These are phyloP conservation scores for Athene noctua DNA, from an alignment of 2,113 vertebrate species.

Conservation along the genomic window DNA sequence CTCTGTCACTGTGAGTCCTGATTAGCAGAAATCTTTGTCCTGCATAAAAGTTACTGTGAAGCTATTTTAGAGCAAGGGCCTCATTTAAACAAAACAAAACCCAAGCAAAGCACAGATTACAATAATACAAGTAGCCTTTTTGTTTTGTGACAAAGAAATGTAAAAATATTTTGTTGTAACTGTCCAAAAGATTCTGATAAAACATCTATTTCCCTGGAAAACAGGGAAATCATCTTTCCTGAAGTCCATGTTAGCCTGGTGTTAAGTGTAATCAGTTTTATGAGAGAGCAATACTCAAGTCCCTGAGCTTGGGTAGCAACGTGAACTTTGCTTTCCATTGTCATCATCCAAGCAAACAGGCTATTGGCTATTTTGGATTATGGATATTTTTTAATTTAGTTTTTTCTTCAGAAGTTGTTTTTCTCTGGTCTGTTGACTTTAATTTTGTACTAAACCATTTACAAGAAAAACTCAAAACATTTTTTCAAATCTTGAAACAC, in stretches of 20 bases:
- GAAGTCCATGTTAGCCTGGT: neutral
- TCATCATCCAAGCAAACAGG: neutral
- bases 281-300: neutral
- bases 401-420: neutral
- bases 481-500: neutral
- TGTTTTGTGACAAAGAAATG: neutral
- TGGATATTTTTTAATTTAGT: neutral
- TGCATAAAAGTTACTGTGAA: neutral
- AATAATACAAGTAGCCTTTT: neutral
- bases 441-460: neutral
- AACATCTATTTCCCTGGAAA: neutral
- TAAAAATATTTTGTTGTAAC: neutral
- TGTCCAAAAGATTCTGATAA: neutral
- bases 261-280: neutral
- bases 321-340: neutral
- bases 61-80: neutral
- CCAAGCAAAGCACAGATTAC: neutral
- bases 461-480: neutral
- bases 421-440: neutral
- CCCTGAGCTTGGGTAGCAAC: neutral
- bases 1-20: neutral
- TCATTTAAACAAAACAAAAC: neutral
- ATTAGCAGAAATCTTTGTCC: neutral
- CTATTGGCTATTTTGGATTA: neutral
- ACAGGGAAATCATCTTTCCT: neutral